Evolutionary conservation across 2,797 vertebrate genomes (phyloP).

Genomic region (Coranthus polyacanthus): DNA sequence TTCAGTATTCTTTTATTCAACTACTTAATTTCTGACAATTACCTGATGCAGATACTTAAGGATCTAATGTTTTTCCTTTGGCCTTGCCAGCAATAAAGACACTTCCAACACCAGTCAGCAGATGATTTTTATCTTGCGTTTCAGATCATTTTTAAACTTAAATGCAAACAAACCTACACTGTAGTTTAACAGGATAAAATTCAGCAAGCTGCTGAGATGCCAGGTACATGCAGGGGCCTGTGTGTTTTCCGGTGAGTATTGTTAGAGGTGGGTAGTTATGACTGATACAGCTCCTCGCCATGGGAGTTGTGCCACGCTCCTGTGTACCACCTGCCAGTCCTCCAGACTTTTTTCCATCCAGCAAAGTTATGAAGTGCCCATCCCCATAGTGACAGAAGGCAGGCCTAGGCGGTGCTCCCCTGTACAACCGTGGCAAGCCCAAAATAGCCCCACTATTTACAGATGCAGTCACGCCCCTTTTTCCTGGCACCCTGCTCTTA

Average conservation of each 20-base stretch:
- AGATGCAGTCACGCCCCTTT: constrained; percentile 81
- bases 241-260: constrained; percentile 70
- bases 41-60: too few relatives aligned
- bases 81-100: constrained; percentile 1
- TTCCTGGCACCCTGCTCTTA: constrained; percentile 76
- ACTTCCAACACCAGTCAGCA: constrained; percentile 14
- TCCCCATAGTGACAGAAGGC: constrained; percentile 85
- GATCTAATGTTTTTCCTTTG: constrained; percentile 11
- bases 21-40: background rate
- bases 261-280: constrained; percentile 65
- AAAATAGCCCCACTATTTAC: constrained; percentile 84
- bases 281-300: constrained; percentile 67
- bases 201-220: constrained; percentile 56
- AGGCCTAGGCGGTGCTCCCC: constrained; percentile 79
- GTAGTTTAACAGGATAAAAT: constrained; percentile 37
- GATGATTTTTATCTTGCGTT: constrained; percentile 9
- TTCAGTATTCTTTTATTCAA: background rate
- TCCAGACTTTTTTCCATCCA: constrained; percentile 83
- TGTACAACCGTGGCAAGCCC: constrained; percentile 57
- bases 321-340: constrained; percentile 86
- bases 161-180: constrained; percentile 18
- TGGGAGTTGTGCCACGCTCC: constrained; percentile 78
- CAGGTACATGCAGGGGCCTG: constrained; percentile 67
- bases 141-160: constrained; percentile 4
- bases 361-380: constrained; percentile 79